Evolutionary conservation across 1,140 invertebrate species (phyloP), one percentile per base, ranked within the genome.

Genomic region (Gryllus bimaculatus): DNA sequence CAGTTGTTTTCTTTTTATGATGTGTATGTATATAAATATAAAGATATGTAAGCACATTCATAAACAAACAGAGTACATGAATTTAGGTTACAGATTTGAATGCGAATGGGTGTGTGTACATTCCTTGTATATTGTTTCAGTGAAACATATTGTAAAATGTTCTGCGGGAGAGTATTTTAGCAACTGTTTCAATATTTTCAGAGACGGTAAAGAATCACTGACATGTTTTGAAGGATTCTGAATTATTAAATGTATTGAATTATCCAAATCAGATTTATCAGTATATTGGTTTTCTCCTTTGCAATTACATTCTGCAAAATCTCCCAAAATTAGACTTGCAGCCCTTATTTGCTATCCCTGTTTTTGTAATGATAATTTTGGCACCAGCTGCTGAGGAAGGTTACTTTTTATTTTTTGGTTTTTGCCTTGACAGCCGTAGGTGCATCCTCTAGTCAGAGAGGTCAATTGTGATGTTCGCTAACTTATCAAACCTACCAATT

Each of bases 111-210:
- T 66, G 54, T 66, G 54, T 66, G 54, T 66, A 66, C 54, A 66
- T 66, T 66, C 54, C 54, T 66, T 66, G 54, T 66, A 13, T 66
- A 66, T 66, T 66, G 54, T 66, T 66, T 66, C 54, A 66, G 54
- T 66, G 54, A 66, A 66, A 66, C 54, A 66, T 66, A 13, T 13
- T 13, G 54, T 66, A 66, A 66, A 66, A 10, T 13, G 54, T 66
- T 66, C 54, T 66, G 54, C 18, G 54, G 54, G 54, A 66, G 54
- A 13, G 54, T 66, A 66, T 66, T 66, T 66, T 66, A 66, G 54
- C 54, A 66, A 13, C 54, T 13, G 54, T 13, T 39, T 39, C 26
- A 66, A 66, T 66, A 18, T 66, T 66, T 13, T 18, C 10, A 66
- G 54, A 66, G 54, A 66, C 5, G 26, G 26, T 39, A 18, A 66